Conservation (phyloP, 2,113 vertebrate genomes). For the Nerophis ophidion region DNA sequence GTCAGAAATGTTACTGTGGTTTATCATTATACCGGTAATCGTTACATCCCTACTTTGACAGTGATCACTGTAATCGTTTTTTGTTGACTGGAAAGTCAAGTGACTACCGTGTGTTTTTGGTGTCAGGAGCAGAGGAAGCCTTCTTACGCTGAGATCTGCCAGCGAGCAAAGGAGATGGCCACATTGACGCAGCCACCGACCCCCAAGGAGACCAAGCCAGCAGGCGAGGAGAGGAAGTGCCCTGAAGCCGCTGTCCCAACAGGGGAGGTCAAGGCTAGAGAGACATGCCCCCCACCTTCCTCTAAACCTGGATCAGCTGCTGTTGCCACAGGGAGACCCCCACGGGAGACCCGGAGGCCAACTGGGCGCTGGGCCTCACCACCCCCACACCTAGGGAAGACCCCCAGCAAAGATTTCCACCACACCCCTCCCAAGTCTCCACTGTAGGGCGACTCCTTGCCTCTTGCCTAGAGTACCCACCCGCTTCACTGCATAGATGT, state of each 20-base stretch:
- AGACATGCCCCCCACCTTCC: slow-evolving; percentile 69
- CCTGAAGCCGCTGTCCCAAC: slow-evolving; percentile 61
- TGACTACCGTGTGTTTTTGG: no score
- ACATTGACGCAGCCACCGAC: slow-evolving; percentile 65
- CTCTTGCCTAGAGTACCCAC: not conserved
- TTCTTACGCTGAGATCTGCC: slow-evolving; percentile 98
- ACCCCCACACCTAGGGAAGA: slow-evolving; percentile 73
- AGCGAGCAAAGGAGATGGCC: slow-evolving; percentile 87
- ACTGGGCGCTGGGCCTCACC: slow-evolving; percentile 80
- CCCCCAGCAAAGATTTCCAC: slow-evolving; percentile 80
- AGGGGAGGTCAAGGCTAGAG: slow-evolving; percentile 72
- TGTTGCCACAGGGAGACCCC: slow-evolving; percentile 44
- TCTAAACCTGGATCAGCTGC: slow-evolving; percentile 74
- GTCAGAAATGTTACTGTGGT: no score
- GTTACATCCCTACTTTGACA: no score
- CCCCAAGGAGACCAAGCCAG: slow-evolving; percentile 84
- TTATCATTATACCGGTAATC: no score
- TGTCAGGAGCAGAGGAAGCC: slow-evolving; percentile 90
- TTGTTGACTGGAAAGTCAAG: no score
- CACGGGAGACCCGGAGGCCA: slow-evolving; percentile 82
- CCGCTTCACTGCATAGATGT: slow-evolving; percentile 28
- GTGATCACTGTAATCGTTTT: no score
- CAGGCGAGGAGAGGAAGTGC: slow-evolving; percentile 83
- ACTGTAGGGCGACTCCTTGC: slow-evolving; percentile 54
- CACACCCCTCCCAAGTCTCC: slow-evolving; percentile 86